Base-by-base conservation (phyloP, 35 echinoderm and acorn worm species). In the Stichopus chloronotus region DNA sequence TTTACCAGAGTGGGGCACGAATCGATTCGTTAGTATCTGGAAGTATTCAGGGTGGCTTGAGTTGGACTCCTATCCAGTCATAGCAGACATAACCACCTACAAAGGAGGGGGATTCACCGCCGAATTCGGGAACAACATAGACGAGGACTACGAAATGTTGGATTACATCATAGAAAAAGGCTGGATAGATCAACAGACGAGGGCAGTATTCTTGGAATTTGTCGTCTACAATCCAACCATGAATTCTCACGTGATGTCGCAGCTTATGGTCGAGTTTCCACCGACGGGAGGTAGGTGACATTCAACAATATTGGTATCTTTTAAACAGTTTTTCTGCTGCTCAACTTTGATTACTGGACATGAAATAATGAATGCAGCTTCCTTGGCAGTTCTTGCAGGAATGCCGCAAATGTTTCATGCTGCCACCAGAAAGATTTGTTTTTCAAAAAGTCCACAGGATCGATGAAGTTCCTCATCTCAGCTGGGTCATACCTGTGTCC, bases 131-230 rank as follows among this genome's bases (percentile, higher is more conserved):
- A 90, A 84, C 20, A 93, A 89, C 58, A 56, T 94, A 2, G 92
- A 96, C 19, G 83, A 92, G 23, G 93, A 93, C 16, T 87, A 89
- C 54, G 93, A 59, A 53, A 96, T 98, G 93, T 57, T 96, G n/a
- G 71, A 94, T 58, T 98, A 96, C 72, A 88, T 98, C 5, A 76
- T 90, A 4, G 91, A 94, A 5, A 92, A 76, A 9, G 92, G 56
- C 71, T 98, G 97, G 97, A 83, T 98, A 16, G 97, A 98, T 19
- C 94, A 96, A 71, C 93, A 94, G 25, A 98, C 97, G 0, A 74
- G 97, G 16, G 97, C 94, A 7, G 91, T 98, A 9, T 96, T 98
- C 79, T 80, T 98, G 16, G 97, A 98, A 91, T 96, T 93, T 25
- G 83, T 91, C 0, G 56, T 98, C n/a, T 98, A 98, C 87, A 98